Evolutionary conservation across 2,113 vertebrate genomes (phyloP), one percentile per base, ranked within the genome.

Genomic region (Mirounga angustirostris): DNA sequence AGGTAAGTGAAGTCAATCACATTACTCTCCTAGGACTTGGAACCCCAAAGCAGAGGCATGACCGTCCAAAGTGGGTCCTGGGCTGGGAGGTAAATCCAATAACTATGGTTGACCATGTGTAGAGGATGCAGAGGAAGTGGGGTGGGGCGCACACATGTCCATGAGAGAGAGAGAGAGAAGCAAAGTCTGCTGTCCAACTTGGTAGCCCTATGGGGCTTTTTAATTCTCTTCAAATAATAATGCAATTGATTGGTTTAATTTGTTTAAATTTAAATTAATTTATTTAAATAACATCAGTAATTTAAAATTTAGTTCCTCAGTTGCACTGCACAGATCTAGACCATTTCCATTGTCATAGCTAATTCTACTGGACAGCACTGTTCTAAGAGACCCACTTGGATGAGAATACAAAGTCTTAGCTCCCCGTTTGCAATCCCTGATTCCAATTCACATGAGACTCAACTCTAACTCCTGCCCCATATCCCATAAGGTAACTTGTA

Each of bases 281-380:
- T 81, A 90, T 92, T 79, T 86, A 81, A 63, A 56, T 83, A 87
- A 83, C 21, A 28, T 52, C 79, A 58, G 82, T 93, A 80, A 61
- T 83, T 30, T 79, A 43, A 46, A 69, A 63, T 71, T 83, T 26
- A 30, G 26, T 54, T 94, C 71, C n/a, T 56, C 71, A 81, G 74
- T 4, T 52, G n/a, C 26, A 46, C 4, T 30, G 24, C 26, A 19
- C 1, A n/a, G 69, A 46, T 18, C 33, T 0, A 54, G 69, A 89
- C 61, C 10, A 18, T 56, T 78, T 43, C 61, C 28, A 0, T 83
- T 24, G 26, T 22, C 5, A 4, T 28, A 54, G 9, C 7, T 26
- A 56, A n/a, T 33, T 14, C 30, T 28, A 0, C 33, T 24, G 14
- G 28, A 56, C 21, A 28, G 67, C 7, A 0, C 28, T 40, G 52